These are phyloP conservation scores for Megaceryle alcyon DNA, from an alignment of 2,797 vertebrate species.

Conservation along the genomic window DNA sequence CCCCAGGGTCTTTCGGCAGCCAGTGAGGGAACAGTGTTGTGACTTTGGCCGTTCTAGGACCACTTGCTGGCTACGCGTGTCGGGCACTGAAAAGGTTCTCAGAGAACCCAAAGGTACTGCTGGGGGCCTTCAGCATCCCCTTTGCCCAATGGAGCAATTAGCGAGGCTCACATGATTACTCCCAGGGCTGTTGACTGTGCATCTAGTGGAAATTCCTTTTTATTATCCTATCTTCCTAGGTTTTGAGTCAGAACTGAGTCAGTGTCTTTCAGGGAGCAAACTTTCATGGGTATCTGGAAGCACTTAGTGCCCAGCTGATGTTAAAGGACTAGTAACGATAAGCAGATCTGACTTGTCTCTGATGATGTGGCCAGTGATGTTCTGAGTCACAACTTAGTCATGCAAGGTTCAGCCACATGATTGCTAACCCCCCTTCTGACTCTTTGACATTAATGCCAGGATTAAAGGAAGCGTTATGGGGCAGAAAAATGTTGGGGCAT, in stretches of 20 bases:
- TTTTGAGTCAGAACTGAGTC: not conserved
- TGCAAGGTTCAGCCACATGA: not conserved
- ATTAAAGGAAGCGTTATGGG: not conserved
- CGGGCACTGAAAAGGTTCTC: not conserved
- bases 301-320: not conserved
- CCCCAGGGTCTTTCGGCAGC: not conserved
- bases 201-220: not conserved
- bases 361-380: not conserved
- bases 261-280: not conserved
- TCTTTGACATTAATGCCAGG: not conserved
- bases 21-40: not conserved
- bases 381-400: slow-evolving; percentile 48
- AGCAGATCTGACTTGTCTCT: not conserved
- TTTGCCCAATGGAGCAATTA: rapidly evolving
- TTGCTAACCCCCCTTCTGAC: not conserved
- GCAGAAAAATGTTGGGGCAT: not conserved
- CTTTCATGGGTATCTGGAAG: not conserved
- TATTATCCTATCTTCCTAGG: not conserved
- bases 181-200: not conserved
- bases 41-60: not conserved
- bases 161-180: not conserved
- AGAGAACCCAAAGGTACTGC: not conserved
- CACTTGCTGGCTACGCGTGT: rapidly evolving
- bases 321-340: not conserved
- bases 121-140: not conserved